Evolutionary conservation across 2,113 vertebrate species (phyloP).

Genomic region (Silurus asotus): DNA sequence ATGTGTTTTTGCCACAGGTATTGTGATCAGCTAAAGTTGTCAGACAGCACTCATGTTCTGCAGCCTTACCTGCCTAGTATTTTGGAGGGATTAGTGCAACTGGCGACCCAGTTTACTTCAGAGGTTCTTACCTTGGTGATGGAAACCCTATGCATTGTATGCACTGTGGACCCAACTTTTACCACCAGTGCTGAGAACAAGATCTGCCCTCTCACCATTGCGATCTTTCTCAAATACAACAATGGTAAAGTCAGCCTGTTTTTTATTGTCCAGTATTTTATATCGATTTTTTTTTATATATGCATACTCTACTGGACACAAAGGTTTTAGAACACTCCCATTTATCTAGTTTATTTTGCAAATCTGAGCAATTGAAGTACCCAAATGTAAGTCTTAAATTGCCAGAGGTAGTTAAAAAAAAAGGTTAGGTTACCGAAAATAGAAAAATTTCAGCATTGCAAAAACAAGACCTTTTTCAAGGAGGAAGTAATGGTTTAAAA

Average conservation of each 20-base stretch:
- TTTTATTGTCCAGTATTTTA: neutral
- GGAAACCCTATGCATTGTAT: conserved; percentile 96
- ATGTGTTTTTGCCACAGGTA: conserved; percentile 74
- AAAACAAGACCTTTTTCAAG: no score
- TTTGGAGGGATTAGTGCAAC: conserved; percentile 90
- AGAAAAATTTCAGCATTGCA: no score
- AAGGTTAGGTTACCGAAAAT: no score
- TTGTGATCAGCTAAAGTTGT: conserved; percentile 95
- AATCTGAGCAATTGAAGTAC: no score
- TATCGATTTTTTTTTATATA: neutral
- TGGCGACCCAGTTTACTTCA: conserved; percentile 94
- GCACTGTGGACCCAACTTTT: conserved; percentile 89
- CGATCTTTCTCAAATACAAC: conserved; percentile 96
- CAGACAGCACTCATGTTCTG: conserved; percentile 89
- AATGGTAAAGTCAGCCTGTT: conserved; percentile 77
- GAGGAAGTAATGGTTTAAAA: no score
- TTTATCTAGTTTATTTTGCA: no score
- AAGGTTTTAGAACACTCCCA: no score
- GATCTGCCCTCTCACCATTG: conserved; percentile 97
- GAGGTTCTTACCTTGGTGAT: conserved; percentile 97
- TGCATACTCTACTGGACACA: no score
- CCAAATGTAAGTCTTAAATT: no score
- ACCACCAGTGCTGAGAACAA: conserved; percentile 93
- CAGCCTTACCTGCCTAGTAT: conserved; percentile 95
- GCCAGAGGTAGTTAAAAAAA: no score